A percentile compares a stretch with the other conserved stretches of the same genome.
Conservation (phyloP, 2,797 vertebrate genomes). For the Melanotaenia parkinsoni region DNA sequence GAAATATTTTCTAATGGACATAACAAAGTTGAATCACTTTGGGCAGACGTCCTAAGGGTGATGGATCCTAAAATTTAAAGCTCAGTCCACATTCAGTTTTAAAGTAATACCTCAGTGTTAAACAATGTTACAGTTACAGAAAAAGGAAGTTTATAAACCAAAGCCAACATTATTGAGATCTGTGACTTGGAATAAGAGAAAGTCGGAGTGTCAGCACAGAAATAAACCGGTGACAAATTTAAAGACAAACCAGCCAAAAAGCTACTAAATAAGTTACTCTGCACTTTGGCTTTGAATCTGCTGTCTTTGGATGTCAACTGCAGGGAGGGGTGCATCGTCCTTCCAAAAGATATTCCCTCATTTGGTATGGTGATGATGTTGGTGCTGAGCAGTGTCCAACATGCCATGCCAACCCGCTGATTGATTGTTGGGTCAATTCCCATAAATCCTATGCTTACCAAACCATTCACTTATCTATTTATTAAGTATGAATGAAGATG, state of each 20-base stretch:
- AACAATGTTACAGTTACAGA: constrained; percentile 33
- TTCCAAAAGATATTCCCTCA: neutral
- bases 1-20: constrained; percentile 25
- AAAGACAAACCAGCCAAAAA: neutral
- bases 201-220: constrained; percentile 3
- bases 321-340: neutral
- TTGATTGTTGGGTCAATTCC: neutral
- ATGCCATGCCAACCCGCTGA: neutral
- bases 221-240: neutral
- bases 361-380: neutral
- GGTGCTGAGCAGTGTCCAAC: neutral
- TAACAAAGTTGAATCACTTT: constrained; percentile 48
- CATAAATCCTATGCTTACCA: neutral
- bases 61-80: constrained; percentile 41
- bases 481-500: neutral
- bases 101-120: constrained; percentile 25
- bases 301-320: neutral
- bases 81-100: constrained; percentile 58
- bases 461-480: neutral
- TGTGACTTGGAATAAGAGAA: constrained; percentile 2
- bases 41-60: constrained; percentile 44
- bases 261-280: neutral
- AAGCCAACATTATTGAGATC: neutral
- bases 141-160: constrained; percentile 41
- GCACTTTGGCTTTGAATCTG: neutral